phyloP scores from a whole-genome alignment of 2,113 vertebrate genomes.

The Otolemur garnettii region DNA sequence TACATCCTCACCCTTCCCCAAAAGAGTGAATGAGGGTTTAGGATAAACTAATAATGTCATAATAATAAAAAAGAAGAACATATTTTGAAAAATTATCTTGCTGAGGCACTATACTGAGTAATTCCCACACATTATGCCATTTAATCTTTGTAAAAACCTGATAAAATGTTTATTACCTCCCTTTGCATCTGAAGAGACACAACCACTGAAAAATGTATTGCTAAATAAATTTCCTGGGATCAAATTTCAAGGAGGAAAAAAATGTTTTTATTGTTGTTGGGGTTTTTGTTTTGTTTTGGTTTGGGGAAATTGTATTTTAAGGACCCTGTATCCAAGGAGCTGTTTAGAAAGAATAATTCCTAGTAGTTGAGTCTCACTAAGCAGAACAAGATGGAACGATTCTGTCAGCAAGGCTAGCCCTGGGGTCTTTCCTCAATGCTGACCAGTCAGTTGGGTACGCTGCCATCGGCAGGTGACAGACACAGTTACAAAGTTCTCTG shows the following conservation, averaged over 20 bases:
- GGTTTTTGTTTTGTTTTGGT: not conserved
- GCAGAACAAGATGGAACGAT: not conserved
- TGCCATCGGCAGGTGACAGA: not conserved
- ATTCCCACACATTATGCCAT: not conserved
- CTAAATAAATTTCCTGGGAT: not conserved
- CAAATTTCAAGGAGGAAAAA: not conserved
- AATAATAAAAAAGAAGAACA: not conserved
- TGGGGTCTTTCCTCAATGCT: too few species aligned
- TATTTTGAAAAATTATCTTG: not conserved
- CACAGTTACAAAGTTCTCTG: not conserved
- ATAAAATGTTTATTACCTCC: not conserved
- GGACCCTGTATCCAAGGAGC: not conserved
- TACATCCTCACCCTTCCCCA: not conserved
- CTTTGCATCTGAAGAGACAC: not conserved
- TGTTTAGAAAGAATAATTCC: not conserved
- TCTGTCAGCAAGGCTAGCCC: not conserved
- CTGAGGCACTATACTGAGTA: not conserved
- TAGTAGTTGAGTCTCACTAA: not conserved
- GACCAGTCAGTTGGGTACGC: not conserved
- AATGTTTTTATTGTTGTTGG: not conserved
- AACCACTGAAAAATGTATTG: not conserved
- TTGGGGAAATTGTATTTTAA: not conserved
- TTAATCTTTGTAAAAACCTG: not conserved
- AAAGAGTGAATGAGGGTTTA: not conserved
- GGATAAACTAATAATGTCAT: not conserved